phyloP scores from a whole-genome alignment of 2,113 vertebrate genomes.

The Nematolebias whitei region DNA sequence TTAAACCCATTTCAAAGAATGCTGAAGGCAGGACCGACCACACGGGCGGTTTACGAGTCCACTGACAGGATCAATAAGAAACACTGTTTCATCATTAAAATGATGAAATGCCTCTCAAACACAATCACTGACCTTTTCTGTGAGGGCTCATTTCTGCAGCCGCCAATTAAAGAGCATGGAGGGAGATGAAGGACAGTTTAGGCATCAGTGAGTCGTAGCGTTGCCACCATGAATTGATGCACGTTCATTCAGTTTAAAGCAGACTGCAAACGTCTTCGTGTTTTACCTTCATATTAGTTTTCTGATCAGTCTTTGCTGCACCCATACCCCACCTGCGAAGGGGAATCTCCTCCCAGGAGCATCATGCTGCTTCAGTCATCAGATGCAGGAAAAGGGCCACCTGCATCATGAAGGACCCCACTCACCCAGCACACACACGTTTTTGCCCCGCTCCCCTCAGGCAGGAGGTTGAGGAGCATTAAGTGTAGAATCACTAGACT shows the following conservation, averaged over 20 bases:
- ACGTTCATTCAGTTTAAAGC: no score
- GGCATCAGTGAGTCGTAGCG: background rate
- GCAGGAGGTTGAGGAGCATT: no score
- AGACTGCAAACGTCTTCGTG: no score
- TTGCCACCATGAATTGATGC: no score
- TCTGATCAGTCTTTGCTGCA: no score
- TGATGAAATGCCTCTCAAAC: conserved; percentile 38
- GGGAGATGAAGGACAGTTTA: background rate
- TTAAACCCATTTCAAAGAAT: conserved; percentile 4
- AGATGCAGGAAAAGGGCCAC: no score
- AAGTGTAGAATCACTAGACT: no score
- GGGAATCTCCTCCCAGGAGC: conserved; percentile 45
- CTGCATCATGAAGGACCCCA: no score
- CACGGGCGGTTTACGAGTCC: background rate
- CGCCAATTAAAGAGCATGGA: conserved; percentile 25
- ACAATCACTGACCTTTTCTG: conserved; percentile 52
- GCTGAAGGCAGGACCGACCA: background rate
- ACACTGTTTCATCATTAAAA: conserved; percentile 20
- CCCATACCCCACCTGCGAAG: conserved; percentile 37
- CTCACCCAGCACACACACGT: no score
- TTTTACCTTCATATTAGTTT: no score
- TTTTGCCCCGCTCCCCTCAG: no score
- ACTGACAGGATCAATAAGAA: conserved; percentile 24
- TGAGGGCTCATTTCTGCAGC: conserved; percentile 44
- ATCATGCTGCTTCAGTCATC: conserved; percentile 53